These are phyloP conservation scores for Drosophila novamexicana DNA, from an alignment of 1,140 invertebrate species.

Conservation along the genomic window DNA sequence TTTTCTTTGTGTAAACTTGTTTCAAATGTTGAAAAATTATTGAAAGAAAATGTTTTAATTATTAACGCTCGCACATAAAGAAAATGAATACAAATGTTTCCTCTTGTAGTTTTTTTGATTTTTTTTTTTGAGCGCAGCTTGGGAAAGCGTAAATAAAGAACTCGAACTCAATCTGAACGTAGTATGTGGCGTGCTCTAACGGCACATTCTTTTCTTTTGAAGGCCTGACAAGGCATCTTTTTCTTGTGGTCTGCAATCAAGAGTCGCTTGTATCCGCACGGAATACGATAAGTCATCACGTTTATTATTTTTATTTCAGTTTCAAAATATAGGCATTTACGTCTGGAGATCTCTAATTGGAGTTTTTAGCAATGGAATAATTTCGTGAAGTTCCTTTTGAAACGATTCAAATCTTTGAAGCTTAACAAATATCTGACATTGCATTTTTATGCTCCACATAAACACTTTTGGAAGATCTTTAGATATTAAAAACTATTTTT, in stretches of 20 bases:
- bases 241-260: conserved; percentile 7
- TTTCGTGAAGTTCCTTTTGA: background rate
- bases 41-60: conserved; percentile 45
- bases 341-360: background rate
- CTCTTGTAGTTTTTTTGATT: background rate
- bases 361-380: background rate
- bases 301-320: background rate
- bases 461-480: no score
- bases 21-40: conserved; percentile 12
- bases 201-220: conserved; percentile 7
- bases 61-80: conserved; percentile 31
- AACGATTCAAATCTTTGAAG: background rate
- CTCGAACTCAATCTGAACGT: conserved; percentile 4
- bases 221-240: conserved; percentile 14
- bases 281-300: conserved; percentile 30
- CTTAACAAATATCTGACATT: no score
- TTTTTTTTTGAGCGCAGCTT: conserved; percentile 6
- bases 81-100: conserved; percentile 30
- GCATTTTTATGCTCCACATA: no score
- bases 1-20: background rate
- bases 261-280: background rate
- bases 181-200: conserved; percentile 20
- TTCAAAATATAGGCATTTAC: background rate
- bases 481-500: no score
- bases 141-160: conserved; percentile 28